Conservation (phyloP, 2,797 vertebrate species). For the Poecilia picta region DNA sequence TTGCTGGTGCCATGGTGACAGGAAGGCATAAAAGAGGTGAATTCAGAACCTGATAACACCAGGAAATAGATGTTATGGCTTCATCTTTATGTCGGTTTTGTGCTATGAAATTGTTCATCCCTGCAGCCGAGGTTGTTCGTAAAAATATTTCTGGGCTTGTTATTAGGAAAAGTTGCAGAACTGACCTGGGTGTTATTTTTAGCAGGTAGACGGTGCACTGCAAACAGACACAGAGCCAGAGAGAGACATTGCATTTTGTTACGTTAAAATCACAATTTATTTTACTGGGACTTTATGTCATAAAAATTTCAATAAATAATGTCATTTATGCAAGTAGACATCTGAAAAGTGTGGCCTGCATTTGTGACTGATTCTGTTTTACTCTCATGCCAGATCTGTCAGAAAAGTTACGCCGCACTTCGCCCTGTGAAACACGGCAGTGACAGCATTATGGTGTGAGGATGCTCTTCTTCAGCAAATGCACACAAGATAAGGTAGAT, state of each 20-base stretch:
- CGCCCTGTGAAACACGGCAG: not conserved
- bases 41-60: conserved; percentile 53
- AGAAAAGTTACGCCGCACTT: not conserved
- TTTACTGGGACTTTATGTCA: not conserved
- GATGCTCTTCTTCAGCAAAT: not conserved
- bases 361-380: not conserved
- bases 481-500: not conserved
- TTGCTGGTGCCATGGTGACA: conserved; percentile 71
- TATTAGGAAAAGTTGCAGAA: not conserved
- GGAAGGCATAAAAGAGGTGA: conserved; percentile 56
- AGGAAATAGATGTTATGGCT: conserved; percentile 49
- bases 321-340: not conserved
- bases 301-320: not conserved
- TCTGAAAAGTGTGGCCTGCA: not conserved
- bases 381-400: not conserved
- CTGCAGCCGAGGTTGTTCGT: not conserved
- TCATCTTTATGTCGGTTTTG: conserved; percentile 17
- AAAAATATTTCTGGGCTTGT: conserved; percentile 1
- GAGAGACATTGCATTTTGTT: not conserved
- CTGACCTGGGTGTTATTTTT: not conserved
- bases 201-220: not conserved
- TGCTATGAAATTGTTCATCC: conserved; percentile 36
- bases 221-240: not conserved
- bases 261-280: not conserved
- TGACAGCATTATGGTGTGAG: not conserved